Percentiles rank a stretch among this genome's conserved stretches.
phyloP scores from a whole-genome alignment of 1,140 invertebrate species.

The Dinoponera quadriceps region DNA sequence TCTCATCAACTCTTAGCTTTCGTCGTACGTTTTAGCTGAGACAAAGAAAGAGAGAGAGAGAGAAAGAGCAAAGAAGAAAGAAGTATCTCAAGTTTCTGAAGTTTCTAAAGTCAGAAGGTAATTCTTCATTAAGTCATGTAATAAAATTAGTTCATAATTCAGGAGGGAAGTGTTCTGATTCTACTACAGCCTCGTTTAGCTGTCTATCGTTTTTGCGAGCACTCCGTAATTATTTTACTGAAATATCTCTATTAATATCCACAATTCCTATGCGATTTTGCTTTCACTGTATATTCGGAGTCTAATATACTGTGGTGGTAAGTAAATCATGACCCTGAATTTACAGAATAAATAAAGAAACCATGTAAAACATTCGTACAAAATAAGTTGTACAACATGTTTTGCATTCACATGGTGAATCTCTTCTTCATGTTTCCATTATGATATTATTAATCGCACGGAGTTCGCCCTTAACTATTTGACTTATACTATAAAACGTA shows the following conservation, averaged over 20 bases:
- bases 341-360: conserved; percentile 68
- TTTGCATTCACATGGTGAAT: conserved; percentile 34
- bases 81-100: conserved; percentile 77
- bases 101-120: conserved; percentile 74
- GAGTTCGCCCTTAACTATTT: not conserved
- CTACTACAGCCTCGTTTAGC: conserved; percentile 68
- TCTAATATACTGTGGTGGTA: conserved; percentile 68
- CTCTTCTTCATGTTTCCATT: conserved; percentile 32
- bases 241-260: conserved; percentile 44
- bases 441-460: conserved; percentile 7
- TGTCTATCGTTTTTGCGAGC: conserved; percentile 45
- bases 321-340: conserved; percentile 66
- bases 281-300: conserved; percentile 46
- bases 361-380: conserved; percentile 19
- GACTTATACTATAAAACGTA: conserved; percentile 6
- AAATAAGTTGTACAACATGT: conserved; percentile 57
- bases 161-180: conserved; percentile 77
- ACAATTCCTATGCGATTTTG: conserved; percentile 46
- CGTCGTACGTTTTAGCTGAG: conserved; percentile 79
- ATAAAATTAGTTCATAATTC: conserved; percentile 80
- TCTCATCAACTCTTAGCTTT: conserved; percentile 77
- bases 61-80: conserved; percentile 72
- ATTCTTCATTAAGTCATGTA: conserved; percentile 79
- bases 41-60: conserved; percentile 70
- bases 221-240: conserved; percentile 48